phyloP scores from a whole-genome alignment of 2,113 vertebrate species.

The Myotis davidii region DNA sequence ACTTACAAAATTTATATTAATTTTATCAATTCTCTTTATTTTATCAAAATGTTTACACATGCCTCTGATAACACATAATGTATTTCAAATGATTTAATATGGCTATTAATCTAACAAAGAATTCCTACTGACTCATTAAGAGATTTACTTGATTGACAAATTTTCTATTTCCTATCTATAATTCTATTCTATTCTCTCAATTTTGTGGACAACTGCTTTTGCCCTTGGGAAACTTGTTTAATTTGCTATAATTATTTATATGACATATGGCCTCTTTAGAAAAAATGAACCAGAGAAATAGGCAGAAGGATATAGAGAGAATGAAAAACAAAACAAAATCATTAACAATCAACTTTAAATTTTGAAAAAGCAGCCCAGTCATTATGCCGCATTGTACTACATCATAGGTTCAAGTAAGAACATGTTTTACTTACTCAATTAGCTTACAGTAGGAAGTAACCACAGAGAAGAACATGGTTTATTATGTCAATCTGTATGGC shows the following conservation, averaged over 20 bases:
- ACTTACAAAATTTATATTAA: slow-evolving; percentile 44
- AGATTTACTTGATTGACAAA: slow-evolving; percentile 45
- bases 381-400: neutral
- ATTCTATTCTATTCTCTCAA: slow-evolving; percentile 74
- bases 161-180: slow-evolving; percentile 80
- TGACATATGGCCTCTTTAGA: slow-evolving; percentile 67
- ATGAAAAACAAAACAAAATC: neutral
- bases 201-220: slow-evolving; percentile 69
- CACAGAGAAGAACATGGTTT: neutral
- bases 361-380: slow-evolving; percentile 13
- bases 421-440: neutral
- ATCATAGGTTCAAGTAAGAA: neutral
- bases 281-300: slow-evolving; percentile 63
- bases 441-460: neutral
- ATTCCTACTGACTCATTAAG: slow-evolving; percentile 17
- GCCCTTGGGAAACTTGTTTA: slow-evolving; percentile 71
- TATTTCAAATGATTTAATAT: slow-evolving; percentile 70
- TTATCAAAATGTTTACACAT: slow-evolving; percentile 74
- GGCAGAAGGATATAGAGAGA: slow-evolving; percentile 10
- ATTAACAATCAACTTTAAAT: neutral
- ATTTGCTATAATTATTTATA: slow-evolving; percentile 73
- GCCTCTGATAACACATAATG: slow-evolving; percentile 43
- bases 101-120: slow-evolving; percentile 73
- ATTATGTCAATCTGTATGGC: neutral
- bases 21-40: slow-evolving; percentile 51